These are phyloP conservation scores for Tuberolachnus salignus DNA, from an alignment of 2,888 invertebrate species.

Conservation along the genomic window DNA sequence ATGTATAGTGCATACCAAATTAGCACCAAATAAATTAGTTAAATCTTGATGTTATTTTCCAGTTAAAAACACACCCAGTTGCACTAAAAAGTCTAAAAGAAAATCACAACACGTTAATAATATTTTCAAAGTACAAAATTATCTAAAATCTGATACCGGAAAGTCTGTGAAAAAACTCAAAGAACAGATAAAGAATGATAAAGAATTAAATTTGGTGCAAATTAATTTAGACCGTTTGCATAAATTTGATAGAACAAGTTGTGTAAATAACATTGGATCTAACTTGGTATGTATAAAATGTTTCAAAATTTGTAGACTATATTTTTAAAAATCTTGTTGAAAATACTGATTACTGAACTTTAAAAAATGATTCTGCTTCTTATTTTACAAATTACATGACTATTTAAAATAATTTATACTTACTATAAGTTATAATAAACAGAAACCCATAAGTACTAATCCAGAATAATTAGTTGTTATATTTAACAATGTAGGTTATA, in stretches of 20 bases:
- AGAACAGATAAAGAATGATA: constrained; percentile 46
- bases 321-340: too few relatives aligned
- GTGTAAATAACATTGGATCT: constrained; percentile 34
- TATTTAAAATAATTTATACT: too few relatives aligned
- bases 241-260: constrained; percentile 44
- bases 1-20: too few relatives aligned
- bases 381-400: too few relatives aligned
- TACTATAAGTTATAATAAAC: too few relatives aligned
- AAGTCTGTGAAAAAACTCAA: constrained; percentile 41
- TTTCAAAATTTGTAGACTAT: not conserved
- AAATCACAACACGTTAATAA: constrained; percentile 29
- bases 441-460: too few relatives aligned
- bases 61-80: constrained; percentile 5
- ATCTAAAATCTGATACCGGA: constrained; percentile 35
- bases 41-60: too few relatives aligned
- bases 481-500: too few relatives aligned
- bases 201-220: constrained; percentile 44
- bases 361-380: too few relatives aligned
- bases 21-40: too few relatives aligned
- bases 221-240: constrained; percentile 45
- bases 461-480: too few relatives aligned
- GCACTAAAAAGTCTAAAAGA: constrained; percentile 1
- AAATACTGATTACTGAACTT: too few relatives aligned
- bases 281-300: constrained; percentile 34
- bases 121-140: constrained; percentile 37